Conservation (phyloP, 2,888 invertebrate genomes). For the Rutpela maculata region DNA sequence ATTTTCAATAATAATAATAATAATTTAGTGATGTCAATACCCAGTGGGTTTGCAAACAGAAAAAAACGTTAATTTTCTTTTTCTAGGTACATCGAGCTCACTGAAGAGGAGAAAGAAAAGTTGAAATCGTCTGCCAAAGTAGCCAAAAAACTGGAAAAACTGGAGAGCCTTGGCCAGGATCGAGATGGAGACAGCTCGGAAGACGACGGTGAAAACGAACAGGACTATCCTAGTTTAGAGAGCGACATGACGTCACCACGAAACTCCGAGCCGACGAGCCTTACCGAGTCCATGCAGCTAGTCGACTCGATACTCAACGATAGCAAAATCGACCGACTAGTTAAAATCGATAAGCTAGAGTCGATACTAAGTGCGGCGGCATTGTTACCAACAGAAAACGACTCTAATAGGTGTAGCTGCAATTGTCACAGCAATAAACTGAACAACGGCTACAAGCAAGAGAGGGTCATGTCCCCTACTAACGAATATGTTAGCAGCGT, state of each 20-base stretch:
- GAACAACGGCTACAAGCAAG: conserved; percentile 63
- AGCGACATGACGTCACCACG: conserved; percentile 85
- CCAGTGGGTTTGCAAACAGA: too few species aligned
- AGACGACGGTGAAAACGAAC: conserved; percentile 83
- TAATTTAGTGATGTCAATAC: too few species aligned
- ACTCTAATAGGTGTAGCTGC: conserved; percentile 73
- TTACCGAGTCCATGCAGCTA: conserved; percentile 93
- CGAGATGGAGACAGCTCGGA: conserved; percentile 83
- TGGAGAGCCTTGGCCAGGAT: conserved; percentile 87
- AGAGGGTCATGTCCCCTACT: conserved; percentile 69
- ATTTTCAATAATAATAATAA: too few species aligned
- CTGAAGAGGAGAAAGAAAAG: conserved; percentile 94
- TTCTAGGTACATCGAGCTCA: conserved; percentile 85
- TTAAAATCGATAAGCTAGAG: conserved; percentile 91
- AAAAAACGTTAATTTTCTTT: not conserved
- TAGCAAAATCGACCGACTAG: conserved; percentile 87
- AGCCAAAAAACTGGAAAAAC: conserved; percentile 92
- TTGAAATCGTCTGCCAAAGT: conserved; percentile 94
- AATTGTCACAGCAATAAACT: conserved; percentile 74
- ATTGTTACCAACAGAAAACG: conserved; percentile 77
- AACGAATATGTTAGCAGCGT: conserved; percentile 65
- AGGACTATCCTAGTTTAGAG: conserved; percentile 88
- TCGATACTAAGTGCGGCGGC: conserved; percentile 89
- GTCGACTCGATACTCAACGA: conserved; percentile 90
- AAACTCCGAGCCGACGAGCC: conserved; percentile 86